These are phyloP conservation scores for Caenorhabditis japonica DNA, from an alignment of 2,888 invertebrate genomes.

Conservation along the genomic window DNA sequence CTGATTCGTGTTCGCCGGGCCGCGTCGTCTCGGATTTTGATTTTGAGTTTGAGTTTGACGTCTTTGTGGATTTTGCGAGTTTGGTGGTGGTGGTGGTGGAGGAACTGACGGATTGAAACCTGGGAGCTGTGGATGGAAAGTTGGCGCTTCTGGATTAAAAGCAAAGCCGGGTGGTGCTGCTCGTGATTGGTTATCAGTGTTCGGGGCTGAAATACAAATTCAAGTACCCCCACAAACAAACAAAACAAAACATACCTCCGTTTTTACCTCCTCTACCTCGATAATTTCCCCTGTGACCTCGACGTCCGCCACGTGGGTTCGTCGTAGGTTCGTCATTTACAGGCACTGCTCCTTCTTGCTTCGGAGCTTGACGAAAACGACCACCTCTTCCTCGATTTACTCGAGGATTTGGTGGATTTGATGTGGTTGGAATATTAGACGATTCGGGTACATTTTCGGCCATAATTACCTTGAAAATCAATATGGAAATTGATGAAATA, in stretches of 20 bases:
- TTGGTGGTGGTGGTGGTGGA: background rate
- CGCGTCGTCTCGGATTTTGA: background rate
- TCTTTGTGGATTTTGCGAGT: background rate
- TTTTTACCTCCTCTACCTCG: slow-evolving; percentile 16
- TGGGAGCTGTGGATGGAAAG: slow-evolving; percentile 25
- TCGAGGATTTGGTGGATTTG: slow-evolving; percentile 21
- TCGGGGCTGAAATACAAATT: slow-evolving; percentile 9
- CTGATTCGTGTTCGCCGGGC: background rate
- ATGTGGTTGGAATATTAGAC: slow-evolving; percentile 12
- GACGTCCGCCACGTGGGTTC: slow-evolving; percentile 36
- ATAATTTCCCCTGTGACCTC: slow-evolving; percentile 17
- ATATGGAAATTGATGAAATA: slow-evolving; percentile 12
- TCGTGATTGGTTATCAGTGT: background rate
- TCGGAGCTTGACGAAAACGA: slow-evolving; percentile 14
- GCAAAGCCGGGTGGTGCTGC: background rate
- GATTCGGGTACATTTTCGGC: slow-evolving; percentile 38
- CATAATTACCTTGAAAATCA: slow-evolving; percentile 49
- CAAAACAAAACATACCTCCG: slow-evolving; percentile 1
- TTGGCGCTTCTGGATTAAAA: slow-evolving; percentile 48
- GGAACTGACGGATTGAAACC: background rate
- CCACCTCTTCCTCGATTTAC: slow-evolving; percentile 20
- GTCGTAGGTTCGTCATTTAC: slow-evolving; percentile 21
- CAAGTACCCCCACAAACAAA: too few species aligned
- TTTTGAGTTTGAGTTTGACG: slow-evolving; percentile 7
- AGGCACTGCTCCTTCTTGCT: slow-evolving; percentile 12